These are phyloP conservation scores for Uropetala carovei DNA, from an alignment of 2,888 invertebrate genomes.

Conservation along the genomic window DNA sequence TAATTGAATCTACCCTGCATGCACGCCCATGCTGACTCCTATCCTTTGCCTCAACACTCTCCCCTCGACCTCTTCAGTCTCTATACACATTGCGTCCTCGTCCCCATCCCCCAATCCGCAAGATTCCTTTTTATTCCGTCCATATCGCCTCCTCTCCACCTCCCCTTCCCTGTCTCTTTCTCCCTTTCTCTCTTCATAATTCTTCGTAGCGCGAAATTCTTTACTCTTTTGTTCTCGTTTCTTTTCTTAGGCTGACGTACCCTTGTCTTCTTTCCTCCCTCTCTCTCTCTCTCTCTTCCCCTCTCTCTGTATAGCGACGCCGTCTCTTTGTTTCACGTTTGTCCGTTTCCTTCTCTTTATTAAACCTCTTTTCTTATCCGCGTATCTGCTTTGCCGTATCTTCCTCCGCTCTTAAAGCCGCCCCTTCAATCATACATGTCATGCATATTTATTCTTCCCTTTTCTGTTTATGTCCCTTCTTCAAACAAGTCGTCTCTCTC, in stretches of 20 bases:
- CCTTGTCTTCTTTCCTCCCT: not conserved
- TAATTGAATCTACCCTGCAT: slow-evolving; percentile 29
- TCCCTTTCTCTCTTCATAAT: not conserved
- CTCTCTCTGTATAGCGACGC: not conserved
- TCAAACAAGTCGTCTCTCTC: too few species aligned
- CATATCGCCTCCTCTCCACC: not conserved
- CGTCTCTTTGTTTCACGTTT: not conserved
- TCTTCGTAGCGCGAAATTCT: not conserved
- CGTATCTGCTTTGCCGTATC: not conserved
- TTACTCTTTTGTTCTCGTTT: slow-evolving; percentile 3
- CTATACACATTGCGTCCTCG: not conserved
- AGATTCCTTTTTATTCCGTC: too few species aligned
- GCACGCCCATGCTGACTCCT: not conserved
- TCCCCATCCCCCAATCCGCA: not conserved
- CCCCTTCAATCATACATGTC: too few species aligned
- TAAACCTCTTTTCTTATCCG: not conserved
- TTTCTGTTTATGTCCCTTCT: too few species aligned
- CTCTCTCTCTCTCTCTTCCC: not conserved
- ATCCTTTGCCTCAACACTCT: not conserved
- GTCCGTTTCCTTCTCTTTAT: not conserved
- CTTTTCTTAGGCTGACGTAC: not conserved
- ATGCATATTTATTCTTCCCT: too few species aligned
- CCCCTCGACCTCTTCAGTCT: not conserved
- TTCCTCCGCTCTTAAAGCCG: not conserved
- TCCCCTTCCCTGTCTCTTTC: not conserved